phyloP scores from a whole-genome alignment of 2,888 invertebrate genomes.

The Disparrhopalites patrizii region DNA sequence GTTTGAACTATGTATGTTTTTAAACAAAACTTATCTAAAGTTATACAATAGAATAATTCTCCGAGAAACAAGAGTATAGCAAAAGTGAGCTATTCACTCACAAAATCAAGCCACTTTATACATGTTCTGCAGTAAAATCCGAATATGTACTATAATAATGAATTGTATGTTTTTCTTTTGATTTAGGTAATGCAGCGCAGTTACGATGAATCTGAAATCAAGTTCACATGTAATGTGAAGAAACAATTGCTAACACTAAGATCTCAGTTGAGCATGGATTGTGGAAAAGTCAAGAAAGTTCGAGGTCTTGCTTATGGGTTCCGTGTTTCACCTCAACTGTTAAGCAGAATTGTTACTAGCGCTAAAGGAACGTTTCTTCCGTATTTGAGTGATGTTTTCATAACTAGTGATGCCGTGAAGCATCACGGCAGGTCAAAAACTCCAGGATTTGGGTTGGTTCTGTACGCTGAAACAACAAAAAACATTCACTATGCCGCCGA shows the following conservation, averaged over 20 bases:
- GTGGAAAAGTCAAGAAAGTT: conserved; percentile 90
- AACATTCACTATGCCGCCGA: conserved; percentile 41
- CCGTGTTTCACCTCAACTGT: conserved; percentile 87
- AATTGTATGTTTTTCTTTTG: conserved; percentile 12
- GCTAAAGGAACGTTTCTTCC: conserved; percentile 87
- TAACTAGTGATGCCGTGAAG: conserved; percentile 86
- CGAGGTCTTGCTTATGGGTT: conserved; percentile 86
- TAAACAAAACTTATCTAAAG: no score
- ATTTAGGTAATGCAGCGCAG: conserved; percentile 39
- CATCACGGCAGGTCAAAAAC: conserved; percentile 82
- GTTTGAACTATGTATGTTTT: background rate
- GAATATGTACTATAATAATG: no score
- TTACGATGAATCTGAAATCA: conserved; percentile 60
- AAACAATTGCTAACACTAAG: conserved; percentile 75
- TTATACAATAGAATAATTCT: no score
- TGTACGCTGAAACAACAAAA: conserved; percentile 46
- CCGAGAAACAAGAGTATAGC: no score
- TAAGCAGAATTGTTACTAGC: conserved; percentile 87
- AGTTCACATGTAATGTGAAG: conserved; percentile 82
- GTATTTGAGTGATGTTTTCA: conserved; percentile 91
- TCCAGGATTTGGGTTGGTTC: conserved; percentile 56
- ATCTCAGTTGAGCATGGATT: conserved; percentile 54
- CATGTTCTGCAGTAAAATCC: no score
- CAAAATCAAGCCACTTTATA: no score
- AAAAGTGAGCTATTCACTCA: no score